Conservation (phyloP, 2,797 vertebrate genomes). For the Macrochelys suwanniensis region DNA sequence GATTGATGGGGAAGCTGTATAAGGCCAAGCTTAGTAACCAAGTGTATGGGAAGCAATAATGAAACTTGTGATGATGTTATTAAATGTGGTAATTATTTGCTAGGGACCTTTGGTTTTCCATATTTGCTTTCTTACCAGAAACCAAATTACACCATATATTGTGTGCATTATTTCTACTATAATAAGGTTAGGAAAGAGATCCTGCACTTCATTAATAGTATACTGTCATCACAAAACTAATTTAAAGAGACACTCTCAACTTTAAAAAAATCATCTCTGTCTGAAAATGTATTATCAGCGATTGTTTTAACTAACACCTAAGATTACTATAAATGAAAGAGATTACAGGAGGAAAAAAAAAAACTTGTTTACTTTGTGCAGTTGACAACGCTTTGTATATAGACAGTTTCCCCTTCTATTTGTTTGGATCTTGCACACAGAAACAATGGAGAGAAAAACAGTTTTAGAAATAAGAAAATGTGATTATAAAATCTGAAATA, state of each 20-base stretch:
- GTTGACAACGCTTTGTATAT: conserved; percentile 18
- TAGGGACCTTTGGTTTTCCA: conserved; percentile 3
- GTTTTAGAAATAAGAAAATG: neutral
- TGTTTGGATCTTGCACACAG: neutral
- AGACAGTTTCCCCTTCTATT: neutral
- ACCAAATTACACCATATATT: neutral
- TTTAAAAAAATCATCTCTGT: neutral
- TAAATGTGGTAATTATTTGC: neutral
- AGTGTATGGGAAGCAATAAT: conserved; percentile 30
- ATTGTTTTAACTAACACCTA: conserved; percentile 65
- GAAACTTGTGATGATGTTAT: neutral
- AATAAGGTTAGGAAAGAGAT: neutral
- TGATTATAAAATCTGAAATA: conserved; percentile 5
- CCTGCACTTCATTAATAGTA: neutral
- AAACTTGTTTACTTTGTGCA: neutral
- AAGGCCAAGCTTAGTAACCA: conserved; percentile 31
- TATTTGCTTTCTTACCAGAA: conserved; percentile 3
- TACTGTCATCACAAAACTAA: neutral
- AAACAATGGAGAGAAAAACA: neutral
- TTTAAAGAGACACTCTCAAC: neutral
- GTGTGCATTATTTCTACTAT: neutral
- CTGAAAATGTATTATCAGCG: neutral
- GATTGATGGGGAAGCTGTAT: conserved; percentile 66
- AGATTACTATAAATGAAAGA: neutral
- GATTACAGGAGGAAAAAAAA: conserved; percentile 32